Base-by-base conservation (phyloP, 2,888 invertebrate species). In the Aporophyla lueneburgensis region DNA sequence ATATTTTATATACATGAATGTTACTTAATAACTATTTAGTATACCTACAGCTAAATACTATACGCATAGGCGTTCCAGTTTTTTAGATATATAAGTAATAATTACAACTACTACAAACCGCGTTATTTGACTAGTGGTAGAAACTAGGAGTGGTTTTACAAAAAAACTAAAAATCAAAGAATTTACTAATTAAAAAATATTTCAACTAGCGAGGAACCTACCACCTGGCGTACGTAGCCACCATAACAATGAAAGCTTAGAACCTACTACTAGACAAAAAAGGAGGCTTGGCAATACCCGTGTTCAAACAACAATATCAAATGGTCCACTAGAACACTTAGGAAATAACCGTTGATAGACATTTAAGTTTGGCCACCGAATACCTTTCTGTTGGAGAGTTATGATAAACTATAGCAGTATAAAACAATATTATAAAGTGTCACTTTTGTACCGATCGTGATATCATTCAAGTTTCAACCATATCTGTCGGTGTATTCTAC, bases 371-470 rank as follows among this genome's bases (percentile, higher is more conserved):
- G 65, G 6, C 21, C 63, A 76, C 76, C 6, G 21, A 49, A 75
- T 5, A 62, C n/a, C 24, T 14, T 49, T n/a, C 33, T 61, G 33
- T 21, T 53, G 7, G 21, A 43, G 33, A 63, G 9, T 59, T 68
- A 59, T 16, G 4, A 59, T 77, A 67, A 40, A 46, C 53, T 40
- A 49, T 54, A 27, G 40, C 46, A 43, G 21, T 43, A 46, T 16
- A 33, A 76, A 77, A 77, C 53, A 69, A 69, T 53, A 43, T n/a
- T n/a, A 49, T n/a, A 14, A 71, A 77, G 43, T 40, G 4, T 71
- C 14, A 62, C 5, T 71, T 40, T 56, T 56, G 71, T 63, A 71
- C 70, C n/a, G 9, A 66, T 56, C 49, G 51, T n/a, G 65, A 56
- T 61, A 59, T 58, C 10, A 59, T 59, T 43, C 12, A 53, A 54